These are phyloP conservation scores for Melanerpes aurifrons DNA, from an alignment of 2,113 vertebrate genomes.

Conservation along the genomic window DNA sequence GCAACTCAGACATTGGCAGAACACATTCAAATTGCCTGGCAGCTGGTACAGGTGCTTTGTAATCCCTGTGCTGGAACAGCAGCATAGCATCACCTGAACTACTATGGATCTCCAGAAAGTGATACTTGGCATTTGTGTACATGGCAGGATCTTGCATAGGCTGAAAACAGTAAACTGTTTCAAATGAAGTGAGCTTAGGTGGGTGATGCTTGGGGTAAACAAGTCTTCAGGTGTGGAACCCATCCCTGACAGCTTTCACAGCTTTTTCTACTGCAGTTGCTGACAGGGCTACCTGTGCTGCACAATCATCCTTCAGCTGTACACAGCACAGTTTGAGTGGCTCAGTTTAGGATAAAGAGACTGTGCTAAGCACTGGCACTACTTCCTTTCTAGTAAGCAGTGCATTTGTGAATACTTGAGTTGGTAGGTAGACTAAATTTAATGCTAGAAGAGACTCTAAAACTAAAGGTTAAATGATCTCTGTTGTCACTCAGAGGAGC, in stretches of 20 bases:
- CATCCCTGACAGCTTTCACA: not conserved
- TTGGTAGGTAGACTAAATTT: not conserved
- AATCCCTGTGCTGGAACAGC: not conserved
- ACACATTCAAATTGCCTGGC: fast-evolving
- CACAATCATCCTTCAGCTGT: not conserved
- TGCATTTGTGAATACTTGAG: not conserved
- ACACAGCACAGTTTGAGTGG: not conserved
- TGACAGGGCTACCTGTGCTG: not conserved
- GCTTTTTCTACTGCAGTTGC: not conserved
- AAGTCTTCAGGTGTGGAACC: not conserved
- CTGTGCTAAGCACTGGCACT: not conserved
- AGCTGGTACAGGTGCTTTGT: not conserved
- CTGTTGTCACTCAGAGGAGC: not conserved
- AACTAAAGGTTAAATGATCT: not conserved
- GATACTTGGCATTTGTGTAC: fast-evolving
- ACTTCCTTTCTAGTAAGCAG: not conserved
- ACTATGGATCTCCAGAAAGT: fast-evolving
- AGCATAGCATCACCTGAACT: fast-evolving
- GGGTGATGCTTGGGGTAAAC: not conserved
- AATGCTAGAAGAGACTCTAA: not conserved
- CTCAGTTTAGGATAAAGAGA: not conserved
- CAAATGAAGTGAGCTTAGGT: not conserved
- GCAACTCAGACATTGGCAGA: not conserved
- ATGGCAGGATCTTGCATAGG: not conserved
- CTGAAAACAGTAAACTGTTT: not conserved